phyloP scores from a whole-genome alignment of 2,113 vertebrate species.

The Bos javanicus region DNA sequence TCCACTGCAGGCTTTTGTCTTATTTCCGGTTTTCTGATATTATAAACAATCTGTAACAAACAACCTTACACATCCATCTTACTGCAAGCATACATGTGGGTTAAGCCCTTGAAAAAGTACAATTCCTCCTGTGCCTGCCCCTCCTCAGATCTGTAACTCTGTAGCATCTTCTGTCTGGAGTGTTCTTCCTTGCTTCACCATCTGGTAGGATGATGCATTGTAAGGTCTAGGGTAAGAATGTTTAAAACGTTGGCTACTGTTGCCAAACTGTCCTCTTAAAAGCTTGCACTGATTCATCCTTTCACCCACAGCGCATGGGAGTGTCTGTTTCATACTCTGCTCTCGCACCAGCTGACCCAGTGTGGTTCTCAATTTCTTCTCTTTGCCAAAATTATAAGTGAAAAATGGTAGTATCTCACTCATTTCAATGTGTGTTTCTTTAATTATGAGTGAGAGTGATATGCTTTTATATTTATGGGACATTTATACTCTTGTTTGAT shows the following conservation, averaged over 20 bases:
- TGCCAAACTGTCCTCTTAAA: not conserved
- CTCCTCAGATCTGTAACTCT: not conserved
- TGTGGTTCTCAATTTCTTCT: not conserved
- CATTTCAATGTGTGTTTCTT: not conserved
- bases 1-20: not conserved
- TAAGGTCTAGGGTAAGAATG: not conserved
- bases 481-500: not conserved
- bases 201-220: not conserved
- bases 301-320: accelerated
- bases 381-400: not conserved
- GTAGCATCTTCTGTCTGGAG: not conserved
- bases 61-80: not conserved
- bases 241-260: not conserved
- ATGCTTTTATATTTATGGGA: not conserved
- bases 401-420: not conserved
- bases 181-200: not conserved
- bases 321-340: not conserved
- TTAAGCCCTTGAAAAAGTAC: not conserved
- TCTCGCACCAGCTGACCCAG: not conserved
- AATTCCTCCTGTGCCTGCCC: not conserved
- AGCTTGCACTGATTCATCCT: not conserved
- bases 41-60: not conserved
- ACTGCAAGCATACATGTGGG: not conserved
- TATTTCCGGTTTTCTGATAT: not conserved
- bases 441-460: not conserved